Evolutionary conservation across 2,797 vertebrate genomes (phyloP).

Genomic region (Sebastiscus albofasciatus): DNA sequence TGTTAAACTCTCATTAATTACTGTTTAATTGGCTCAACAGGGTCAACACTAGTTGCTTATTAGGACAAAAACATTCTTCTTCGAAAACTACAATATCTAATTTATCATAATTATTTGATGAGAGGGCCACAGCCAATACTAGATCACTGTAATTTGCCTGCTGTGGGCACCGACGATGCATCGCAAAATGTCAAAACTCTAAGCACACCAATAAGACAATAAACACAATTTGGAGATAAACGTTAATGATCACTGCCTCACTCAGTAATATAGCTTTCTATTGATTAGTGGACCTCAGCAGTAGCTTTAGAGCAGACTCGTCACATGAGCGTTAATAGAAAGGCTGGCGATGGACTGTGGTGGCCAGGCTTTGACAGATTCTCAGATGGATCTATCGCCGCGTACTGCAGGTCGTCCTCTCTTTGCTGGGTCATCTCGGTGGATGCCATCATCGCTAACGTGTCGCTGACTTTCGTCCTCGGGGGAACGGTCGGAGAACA

Average conservation of each 20-base stretch:
- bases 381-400: conserved; percentile 11
- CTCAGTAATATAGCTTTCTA: neutral
- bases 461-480: conserved; percentile 40
- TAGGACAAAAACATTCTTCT: neutral
- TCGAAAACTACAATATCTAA: neutral
- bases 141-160: neutral
- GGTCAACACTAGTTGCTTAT: neutral
- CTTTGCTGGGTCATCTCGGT: conserved; percentile 43
- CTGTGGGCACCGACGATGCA: neutral
- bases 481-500: neutral
- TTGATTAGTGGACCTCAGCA: conserved; percentile 7
- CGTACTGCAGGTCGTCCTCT: conserved; percentile 23
- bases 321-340: neutral
- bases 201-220: neutral
- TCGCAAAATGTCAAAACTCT: neutral
- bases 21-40: neutral
- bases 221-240: neutral
- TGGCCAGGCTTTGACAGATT: neutral
- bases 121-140: neutral
- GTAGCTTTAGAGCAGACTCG: neutral
- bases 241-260: conserved; percentile 11
- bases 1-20: neutral
- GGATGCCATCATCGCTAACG: conserved; percentile 43
- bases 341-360: neutral
- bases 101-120: neutral